Evolutionary conservation across 2,888 invertebrate species (phyloP), one percentile per base, ranked within the genome.

Genomic region (Thymelicus acteon): DNA sequence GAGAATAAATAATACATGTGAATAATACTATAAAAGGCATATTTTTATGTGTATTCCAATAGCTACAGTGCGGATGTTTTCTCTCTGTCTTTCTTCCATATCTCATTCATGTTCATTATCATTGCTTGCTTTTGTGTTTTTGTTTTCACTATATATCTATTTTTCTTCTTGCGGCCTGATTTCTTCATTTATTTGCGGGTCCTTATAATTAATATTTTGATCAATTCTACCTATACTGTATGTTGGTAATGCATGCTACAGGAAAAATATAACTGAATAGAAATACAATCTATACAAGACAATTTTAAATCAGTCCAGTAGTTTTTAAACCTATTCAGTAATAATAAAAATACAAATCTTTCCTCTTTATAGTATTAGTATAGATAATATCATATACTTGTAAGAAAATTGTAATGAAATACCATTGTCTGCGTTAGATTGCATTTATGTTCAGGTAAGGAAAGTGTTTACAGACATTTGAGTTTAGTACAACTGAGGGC

Each of bases 51-150:
- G 12, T 44, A 4, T 10, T 44, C 12, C 3, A 1, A 0, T 8
- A 12, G 44, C 44, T 44, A 44, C 8, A 10, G 12, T 4, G 31
- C 0, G 2, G 39, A 64, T 52, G 57, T 65, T 37, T 37, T 15
- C 12, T 37, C 58, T 54, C 0, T 54, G 24, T 39, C n/a, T 44
- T 44, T 19, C 10, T 60, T 8, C 7, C n/a, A 24, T 58, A 76
- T 73, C 73, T 80, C 85, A 84, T 79, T 78, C 85, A 84, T 77
- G 72, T 70, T 80, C 89, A 88, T 79, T 67, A 75, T 76, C 80
- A 80, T 89, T 76, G 88, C 90, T 90, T 88, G 90, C 90, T 90
- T 87, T 82, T 89, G 87, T 90, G 85, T 87, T 76, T 77, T 75
- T 77, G 75, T 75, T 74, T 75, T 77, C 1, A 75, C 77, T 77